phyloP scores from a whole-genome alignment of 64 coral and sea anemone genomes.

The Actinia tenebrosa region DNA sequence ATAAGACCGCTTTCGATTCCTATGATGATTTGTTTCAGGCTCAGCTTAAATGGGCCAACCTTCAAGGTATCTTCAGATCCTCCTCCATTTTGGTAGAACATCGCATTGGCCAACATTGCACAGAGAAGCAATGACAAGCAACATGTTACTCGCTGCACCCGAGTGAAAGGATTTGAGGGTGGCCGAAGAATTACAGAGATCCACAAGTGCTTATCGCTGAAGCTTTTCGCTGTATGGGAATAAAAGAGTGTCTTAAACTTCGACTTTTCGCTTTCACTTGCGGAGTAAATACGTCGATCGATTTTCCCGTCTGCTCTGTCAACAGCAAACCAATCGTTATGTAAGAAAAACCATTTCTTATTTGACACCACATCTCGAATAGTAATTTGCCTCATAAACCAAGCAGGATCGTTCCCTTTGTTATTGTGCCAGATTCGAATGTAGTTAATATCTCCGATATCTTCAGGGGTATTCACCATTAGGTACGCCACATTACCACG shows the following conservation, averaged over 20 bases:
- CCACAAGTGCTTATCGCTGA: conserved; percentile 47
- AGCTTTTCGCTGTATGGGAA: conserved; percentile 28
- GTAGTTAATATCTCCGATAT: conserved; percentile 45
- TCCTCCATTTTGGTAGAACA: conserved; percentile 66
- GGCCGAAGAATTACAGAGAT: conserved; percentile 20
- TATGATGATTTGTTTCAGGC: conserved; percentile 62
- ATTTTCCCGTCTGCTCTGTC: conserved; percentile 53
- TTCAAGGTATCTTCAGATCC: conserved; percentile 18
- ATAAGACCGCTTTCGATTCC: conserved; percentile 61
- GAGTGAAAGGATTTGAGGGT: neutral
- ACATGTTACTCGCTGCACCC: conserved; percentile 31
- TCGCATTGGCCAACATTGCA: conserved; percentile 56
- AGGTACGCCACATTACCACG: conserved; percentile 63
- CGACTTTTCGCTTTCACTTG: conserved; percentile 43
- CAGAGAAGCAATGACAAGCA: conserved; percentile 23
- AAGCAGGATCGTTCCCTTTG: conserved; percentile 45
- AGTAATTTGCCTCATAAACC: conserved; percentile 69
- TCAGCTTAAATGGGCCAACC: conserved; percentile 62
- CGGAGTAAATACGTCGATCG: conserved; percentile 40
- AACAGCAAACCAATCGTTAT: conserved; percentile 73
- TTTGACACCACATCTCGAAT: conserved; percentile 44
- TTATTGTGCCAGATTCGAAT: conserved; percentile 72
- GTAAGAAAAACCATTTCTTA: conserved; percentile 58
- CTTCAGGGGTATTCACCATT: conserved; percentile 22
- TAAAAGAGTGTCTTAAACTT: conserved; percentile 70